These are phyloP conservation scores for Tamandua tetradactyla DNA, from an alignment of 2,797 vertebrate species.

Conservation along the genomic window DNA sequence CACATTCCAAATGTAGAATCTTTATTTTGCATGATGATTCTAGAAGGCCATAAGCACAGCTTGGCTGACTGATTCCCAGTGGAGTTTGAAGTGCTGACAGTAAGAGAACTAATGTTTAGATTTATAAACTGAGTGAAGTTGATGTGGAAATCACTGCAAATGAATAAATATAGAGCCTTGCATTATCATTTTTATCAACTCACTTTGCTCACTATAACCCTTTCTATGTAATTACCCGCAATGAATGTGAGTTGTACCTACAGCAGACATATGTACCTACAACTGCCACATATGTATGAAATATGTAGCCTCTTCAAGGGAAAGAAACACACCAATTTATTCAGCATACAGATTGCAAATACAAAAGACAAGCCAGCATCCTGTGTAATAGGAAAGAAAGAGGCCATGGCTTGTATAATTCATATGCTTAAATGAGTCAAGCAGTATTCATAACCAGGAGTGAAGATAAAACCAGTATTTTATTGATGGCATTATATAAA, in stretches of 20 bases:
- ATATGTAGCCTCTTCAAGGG: constrained; percentile 74
- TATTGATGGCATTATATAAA: constrained; percentile 68
- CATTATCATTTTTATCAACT: constrained; percentile 81
- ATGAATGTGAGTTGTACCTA: constrained; percentile 73
- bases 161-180: constrained; percentile 71
- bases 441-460: constrained; percentile 65
- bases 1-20: constrained; percentile 79
- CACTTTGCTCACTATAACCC: constrained; percentile 68
- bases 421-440: constrained; percentile 73
- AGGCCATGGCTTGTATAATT: constrained; percentile 70
- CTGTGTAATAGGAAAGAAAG: constrained; percentile 39
- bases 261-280: constrained; percentile 73
- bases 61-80: constrained; percentile 78
- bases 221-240: constrained; percentile 74
- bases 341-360: constrained; percentile 69
- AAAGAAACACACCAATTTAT: constrained; percentile 71
- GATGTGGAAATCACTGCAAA: constrained; percentile 80
- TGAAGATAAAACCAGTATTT: constrained; percentile 65
- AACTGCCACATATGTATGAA: constrained; percentile 76
- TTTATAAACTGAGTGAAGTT: constrained; percentile 80
- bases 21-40: constrained; percentile 78
- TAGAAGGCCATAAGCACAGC: constrained; percentile 76
- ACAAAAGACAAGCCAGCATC: constrained; percentile 53
- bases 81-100: constrained; percentile 76
- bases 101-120: constrained; percentile 79